Evolutionary conservation across 2,113 vertebrate species (phyloP), one percentile per base, ranked within the genome.

Genomic region (Ptyas mucosa): DNA sequence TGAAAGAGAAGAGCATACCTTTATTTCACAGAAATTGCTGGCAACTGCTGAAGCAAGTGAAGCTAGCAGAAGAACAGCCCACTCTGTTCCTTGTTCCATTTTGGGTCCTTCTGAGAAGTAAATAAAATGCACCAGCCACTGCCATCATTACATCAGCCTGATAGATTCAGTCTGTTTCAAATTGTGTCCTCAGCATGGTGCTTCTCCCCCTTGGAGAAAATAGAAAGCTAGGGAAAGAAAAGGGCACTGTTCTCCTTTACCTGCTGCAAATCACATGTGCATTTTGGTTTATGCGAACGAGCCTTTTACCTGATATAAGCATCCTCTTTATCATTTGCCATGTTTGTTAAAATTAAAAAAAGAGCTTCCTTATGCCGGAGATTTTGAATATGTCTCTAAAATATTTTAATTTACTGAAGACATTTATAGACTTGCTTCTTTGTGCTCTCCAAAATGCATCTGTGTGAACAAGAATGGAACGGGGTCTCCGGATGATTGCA

Each of bases 121-220:
- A 96, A 95, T 95, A 95, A 54, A 95, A 91, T 93, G 90, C 87
- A n/a, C 0, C 94, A 89, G 91, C 95, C 52, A 34, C 5, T 69
- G 96, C 96, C 95, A 95, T 90, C 94, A 87, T 88, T 92, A 92
- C 89, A 89, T 94, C 93, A 93, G 93, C 92, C 89, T 92, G 94
- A 94, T 90, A 93, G 89, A 94, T 95, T 93, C 93, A 94, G 92
- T 85, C 57, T 55, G 29, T 87, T 89, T 75, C 88, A 75, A 61
- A 94, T 90, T 94, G 91, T 93, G 90, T 92, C 49, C 92, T 96
- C 95, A 96, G 95, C 95, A 95, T 1, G 12, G 53, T 75, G 61
- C 88, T 81, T 87, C 94, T 91, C 53, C 92, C 92, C 92, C 53
- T 87, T 75, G 87, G 90, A 88, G 94, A 91, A 90, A 64, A 89